Conservation (phyloP, 2,113 vertebrate genomes). For the pig (Sus scrofa) region DNA sequence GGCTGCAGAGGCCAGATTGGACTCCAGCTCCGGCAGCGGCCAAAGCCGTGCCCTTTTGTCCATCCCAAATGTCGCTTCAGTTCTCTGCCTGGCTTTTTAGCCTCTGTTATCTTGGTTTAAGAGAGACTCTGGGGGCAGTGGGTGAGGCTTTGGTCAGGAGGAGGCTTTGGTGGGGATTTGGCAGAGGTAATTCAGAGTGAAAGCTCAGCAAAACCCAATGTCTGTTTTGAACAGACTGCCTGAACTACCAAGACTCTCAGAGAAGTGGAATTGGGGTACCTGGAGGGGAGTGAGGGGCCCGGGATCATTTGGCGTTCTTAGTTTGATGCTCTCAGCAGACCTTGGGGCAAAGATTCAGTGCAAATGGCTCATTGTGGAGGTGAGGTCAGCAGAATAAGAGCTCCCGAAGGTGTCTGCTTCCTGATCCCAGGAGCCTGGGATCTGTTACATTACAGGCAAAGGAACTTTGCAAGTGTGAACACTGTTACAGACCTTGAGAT, state of each 20-base stretch:
- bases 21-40: neutral
- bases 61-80: rapidly evolving
- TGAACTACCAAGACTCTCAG: neutral
- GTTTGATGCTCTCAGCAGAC: no score
- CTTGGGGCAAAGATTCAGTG: neutral
- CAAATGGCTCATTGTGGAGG: neutral
- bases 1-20: neutral
- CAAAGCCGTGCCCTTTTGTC: no score
- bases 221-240: neutral
- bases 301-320: neutral
- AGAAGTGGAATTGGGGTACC: rapidly evolving
- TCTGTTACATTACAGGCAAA: neutral
- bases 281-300: rapidly evolving
- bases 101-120: neutral
- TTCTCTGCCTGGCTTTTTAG: neutral
- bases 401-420: neutral
- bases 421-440: rapidly evolving
- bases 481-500: no score
- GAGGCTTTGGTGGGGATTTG: no score
- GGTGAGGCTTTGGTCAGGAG: neutral
- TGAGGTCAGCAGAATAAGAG: neutral
- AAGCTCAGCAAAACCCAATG: neutral
- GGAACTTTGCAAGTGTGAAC: neutral
- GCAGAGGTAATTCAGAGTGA: neutral
- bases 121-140: neutral